phyloP scores from a whole-genome alignment of 2,797 vertebrate species.

The Aviceda cuculoides region DNA sequence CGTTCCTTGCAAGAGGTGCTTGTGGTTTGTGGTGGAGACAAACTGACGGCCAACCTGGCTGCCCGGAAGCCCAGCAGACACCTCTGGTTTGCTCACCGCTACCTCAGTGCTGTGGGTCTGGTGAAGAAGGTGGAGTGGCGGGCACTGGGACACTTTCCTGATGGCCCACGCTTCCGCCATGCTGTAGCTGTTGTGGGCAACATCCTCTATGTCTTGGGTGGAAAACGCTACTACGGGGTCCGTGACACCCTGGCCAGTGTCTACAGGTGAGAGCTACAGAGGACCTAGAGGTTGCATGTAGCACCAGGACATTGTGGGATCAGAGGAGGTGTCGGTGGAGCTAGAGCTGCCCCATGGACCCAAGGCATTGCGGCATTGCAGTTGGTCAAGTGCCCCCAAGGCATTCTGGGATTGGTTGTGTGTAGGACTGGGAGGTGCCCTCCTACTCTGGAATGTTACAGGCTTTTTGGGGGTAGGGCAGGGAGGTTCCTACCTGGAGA shows the following conservation, averaged over 20 bases:
- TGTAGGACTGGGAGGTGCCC: not conserved
- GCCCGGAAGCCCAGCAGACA: slow-evolving; percentile 75
- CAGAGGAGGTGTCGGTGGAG: not conserved
- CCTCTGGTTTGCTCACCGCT: slow-evolving; percentile 86
- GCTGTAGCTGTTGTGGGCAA: slow-evolving; percentile 66
- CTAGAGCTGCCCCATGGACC: not conserved
- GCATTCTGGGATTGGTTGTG: not conserved
- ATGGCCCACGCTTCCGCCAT: slow-evolving; percentile 54
- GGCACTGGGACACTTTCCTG: slow-evolving; percentile 74
- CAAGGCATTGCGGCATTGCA: not conserved
- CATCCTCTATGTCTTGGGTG: slow-evolving; percentile 84
- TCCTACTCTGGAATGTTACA: not conserved
- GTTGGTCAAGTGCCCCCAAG: not conserved
- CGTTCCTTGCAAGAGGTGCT: slow-evolving; percentile 79
- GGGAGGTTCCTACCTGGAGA: not conserved
- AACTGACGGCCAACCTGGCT: slow-evolving; percentile 74
- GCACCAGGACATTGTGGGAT: not conserved
- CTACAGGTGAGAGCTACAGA: slow-evolving; percentile 79
- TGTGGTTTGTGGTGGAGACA: slow-evolving; percentile 86
- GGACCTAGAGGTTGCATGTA: not conserved
- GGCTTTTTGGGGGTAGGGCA: not conserved
- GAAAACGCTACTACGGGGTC: slow-evolving; percentile 85
- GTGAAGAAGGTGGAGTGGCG: slow-evolving; percentile 59
- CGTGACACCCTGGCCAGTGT: slow-evolving; percentile 83
- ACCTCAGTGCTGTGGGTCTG: slow-evolving; percentile 75